Base-by-base conservation (phyloP, 1,140 invertebrate species). In the Drosophila lowei region DNA sequence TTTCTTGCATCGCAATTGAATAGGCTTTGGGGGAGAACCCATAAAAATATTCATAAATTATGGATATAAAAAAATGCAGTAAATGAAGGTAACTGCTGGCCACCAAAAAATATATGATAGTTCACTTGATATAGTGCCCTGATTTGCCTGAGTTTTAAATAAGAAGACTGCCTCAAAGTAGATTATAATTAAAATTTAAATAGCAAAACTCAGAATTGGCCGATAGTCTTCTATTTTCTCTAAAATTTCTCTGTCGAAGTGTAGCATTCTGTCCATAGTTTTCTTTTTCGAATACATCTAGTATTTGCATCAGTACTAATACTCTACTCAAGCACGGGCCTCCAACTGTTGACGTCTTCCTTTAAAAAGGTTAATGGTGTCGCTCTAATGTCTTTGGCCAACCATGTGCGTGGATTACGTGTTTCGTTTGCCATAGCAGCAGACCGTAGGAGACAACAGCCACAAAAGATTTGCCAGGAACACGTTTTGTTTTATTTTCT, bases 321-420 rank as follows among this genome's bases (percentile, higher is more conserved):
- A 0, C 8, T 30, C 2, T 30, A 3, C 7, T 30, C 8, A 2
- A 9, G 30, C 2, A 9, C 8, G 3, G 30, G 2, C 2, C 28
- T 2, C 8, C 30, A 13, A 72, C 70, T 63, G 50, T 72, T 72
- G 70, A 63, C 50, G 48, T 72, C 38, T 18, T 71, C 34, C 46
- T 72, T 72, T 72, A 63, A 72, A 72, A 72, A 72, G 70, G 68
- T 72, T 72, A 72, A 72, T 72, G 63, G 68, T 72, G 70, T 72
- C 58, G 30, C 49, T 72, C 70, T 72, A 72, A 72, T 72, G 70
- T 55, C 52, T 63, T 72, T 72, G 62, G 58, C 58, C 52, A 72
- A 54, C 58, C 58, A 72, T 72, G 70, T 72, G 70, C 70, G 70
- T 72, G 68, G 23, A 30, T 72, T 72, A 72, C 68, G 70, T 72